Evolutionary conservation across 1,140 invertebrate genomes (phyloP).

Genomic region (Nephotettix cincticeps): DNA sequence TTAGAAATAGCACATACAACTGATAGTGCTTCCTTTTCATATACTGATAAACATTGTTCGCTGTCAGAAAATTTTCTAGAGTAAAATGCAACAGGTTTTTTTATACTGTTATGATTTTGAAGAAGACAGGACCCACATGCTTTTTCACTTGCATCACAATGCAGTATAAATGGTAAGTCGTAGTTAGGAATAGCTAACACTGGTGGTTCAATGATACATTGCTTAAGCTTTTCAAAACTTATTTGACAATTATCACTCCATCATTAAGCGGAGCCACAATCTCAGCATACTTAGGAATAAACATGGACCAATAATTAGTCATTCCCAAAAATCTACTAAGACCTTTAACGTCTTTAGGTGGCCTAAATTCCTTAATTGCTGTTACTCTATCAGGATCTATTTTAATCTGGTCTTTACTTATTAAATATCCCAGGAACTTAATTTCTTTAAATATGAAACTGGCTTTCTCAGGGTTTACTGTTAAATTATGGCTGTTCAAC

Average conservation of each 20-base stretch:
- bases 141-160: too few species aligned
- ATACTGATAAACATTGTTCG: background rate
- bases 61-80: too few species aligned
- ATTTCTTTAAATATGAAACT: background rate
- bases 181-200: too few species aligned
- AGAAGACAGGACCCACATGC: too few species aligned
- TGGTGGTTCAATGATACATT: too few species aligned
- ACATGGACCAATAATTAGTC: background rate
- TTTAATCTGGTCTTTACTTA: background rate
- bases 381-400: background rate
- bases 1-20: background rate
- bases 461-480: background rate
- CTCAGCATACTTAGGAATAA: background rate
- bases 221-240: background rate
- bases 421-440: background rate
- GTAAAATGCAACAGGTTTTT: too few species aligned
- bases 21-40: background rate
- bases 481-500: background rate
- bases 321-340: background rate
- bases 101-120: too few species aligned
- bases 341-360: too few species aligned
- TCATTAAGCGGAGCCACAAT: background rate
- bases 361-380: too few species aligned
- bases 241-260: background rate
- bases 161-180: too few species aligned